Conservation (phyloP, 1,140 invertebrate genomes). For the Drosophila miranda region DNA sequence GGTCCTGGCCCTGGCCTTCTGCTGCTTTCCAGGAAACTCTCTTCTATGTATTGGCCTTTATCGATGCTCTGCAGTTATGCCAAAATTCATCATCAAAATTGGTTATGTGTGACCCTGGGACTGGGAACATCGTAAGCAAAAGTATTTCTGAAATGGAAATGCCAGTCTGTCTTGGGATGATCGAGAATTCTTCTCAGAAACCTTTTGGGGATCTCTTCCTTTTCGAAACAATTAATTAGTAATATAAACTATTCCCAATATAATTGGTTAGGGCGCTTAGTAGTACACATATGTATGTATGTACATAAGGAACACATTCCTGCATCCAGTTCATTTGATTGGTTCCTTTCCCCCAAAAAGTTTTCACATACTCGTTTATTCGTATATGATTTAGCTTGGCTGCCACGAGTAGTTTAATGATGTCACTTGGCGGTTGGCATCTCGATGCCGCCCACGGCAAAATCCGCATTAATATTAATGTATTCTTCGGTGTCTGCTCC, state of each 20-base stretch:
- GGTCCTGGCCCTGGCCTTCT: not conserved
- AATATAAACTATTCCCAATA: no score
- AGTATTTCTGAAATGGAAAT: slow-evolving; percentile 9
- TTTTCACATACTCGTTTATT: slow-evolving; percentile 34
- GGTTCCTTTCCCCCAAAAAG: slow-evolving; percentile 1
- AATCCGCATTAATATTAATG: slow-evolving; percentile 71
- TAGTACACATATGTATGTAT: no score
- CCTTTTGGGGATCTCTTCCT: no score
- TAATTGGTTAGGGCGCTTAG: no score
- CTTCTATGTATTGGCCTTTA: slow-evolving; percentile 41
- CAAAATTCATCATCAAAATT: slow-evolving; percentile 69
- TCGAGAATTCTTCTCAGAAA: no score
- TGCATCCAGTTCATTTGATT: slow-evolving; percentile 18
- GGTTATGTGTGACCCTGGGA: slow-evolving; percentile 39
- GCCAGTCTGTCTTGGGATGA: no score
- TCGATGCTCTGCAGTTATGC: slow-evolving; percentile 64
- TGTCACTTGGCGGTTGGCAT: slow-evolving; percentile 57
- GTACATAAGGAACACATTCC: no score
- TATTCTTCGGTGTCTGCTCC: slow-evolving; percentile 51
- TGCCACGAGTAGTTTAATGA: slow-evolving; percentile 52
- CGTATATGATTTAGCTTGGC: slow-evolving; percentile 52
- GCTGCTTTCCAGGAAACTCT: slow-evolving; percentile 9
- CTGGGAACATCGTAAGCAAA: slow-evolving; percentile 40
- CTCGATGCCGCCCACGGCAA: slow-evolving; percentile 41
- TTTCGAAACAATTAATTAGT: no score